Percentiles rank a stretch among this genome's conserved stretches.
phyloP scores from a whole-genome alignment of 2,888 invertebrate genomes.

The Nephrotoma guestfalica region DNA sequence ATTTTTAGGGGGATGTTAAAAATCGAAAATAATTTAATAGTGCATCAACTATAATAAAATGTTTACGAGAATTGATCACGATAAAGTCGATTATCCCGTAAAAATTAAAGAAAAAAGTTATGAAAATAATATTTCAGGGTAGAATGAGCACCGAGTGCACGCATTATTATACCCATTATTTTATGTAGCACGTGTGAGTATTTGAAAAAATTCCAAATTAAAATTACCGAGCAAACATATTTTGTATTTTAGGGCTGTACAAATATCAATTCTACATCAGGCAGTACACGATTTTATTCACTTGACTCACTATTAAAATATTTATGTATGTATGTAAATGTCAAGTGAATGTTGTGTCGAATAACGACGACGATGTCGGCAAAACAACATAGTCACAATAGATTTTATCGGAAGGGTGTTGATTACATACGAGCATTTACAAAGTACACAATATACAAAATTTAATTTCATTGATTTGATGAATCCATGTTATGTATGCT shows the following conservation, averaged over 20 bases:
- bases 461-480: background rate
- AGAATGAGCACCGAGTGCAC: background rate
- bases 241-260: background rate
- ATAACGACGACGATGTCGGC: background rate
- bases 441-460: background rate
- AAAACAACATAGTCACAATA: background rate
- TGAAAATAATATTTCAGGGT: background rate
- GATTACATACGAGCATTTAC: background rate
- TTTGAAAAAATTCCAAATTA: background rate
- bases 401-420: background rate
- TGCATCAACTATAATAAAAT: background rate
- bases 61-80: background rate
- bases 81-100: background rate
- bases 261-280: background rate
- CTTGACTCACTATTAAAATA: background rate
- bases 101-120: background rate
- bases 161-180: background rate
- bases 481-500: background rate
- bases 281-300: background rate
- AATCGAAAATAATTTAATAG: background rate
- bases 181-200: background rate
- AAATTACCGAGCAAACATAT: background rate
- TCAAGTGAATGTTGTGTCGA: background rate
- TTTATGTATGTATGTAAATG: background rate
- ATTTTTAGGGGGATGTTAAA: background rate